These are phyloP conservation scores for Merodon equestris DNA, from an alignment of 2,888 invertebrate genomes.

Conservation along the genomic window DNA sequence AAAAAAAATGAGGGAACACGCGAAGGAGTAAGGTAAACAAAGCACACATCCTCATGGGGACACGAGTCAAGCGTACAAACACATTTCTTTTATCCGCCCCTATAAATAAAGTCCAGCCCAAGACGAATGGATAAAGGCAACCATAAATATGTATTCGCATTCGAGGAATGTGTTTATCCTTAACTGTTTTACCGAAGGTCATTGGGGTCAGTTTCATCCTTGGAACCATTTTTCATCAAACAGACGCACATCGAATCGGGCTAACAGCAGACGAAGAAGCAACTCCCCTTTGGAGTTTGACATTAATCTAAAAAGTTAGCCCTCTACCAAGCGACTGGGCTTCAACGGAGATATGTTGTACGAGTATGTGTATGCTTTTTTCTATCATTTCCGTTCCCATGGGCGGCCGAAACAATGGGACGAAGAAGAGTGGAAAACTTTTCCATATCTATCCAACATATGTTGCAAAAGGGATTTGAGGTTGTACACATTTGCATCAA, in stretches of 20 bases:
- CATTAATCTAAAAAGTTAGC: slow-evolving; percentile 65
- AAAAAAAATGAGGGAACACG: slow-evolving; percentile 21
- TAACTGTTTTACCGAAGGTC: slow-evolving; percentile 55
- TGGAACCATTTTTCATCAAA: slow-evolving; percentile 48
- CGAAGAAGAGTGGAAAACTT: slow-evolving; percentile 23
- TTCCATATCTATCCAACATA: slow-evolving; percentile 54
- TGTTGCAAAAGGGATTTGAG: slow-evolving; percentile 58
- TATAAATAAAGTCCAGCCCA: slow-evolving; percentile 55
- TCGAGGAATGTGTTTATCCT: slow-evolving; percentile 41
- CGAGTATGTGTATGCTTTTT: no score
- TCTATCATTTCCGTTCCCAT: slow-evolving; percentile 19
- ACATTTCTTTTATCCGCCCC: slow-evolving; percentile 37
- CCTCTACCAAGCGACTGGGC: slow-evolving; percentile 10
- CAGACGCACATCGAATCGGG: slow-evolving; percentile 30
- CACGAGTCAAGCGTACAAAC: slow-evolving; percentile 7
- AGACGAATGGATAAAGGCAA: slow-evolving; percentile 13
- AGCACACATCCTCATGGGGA: slow-evolving; percentile 37
- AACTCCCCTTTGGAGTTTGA: slow-evolving; percentile 60
- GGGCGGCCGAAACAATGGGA: slow-evolving; percentile 47
- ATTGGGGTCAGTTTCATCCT: slow-evolving; percentile 58
- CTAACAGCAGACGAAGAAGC: slow-evolving; percentile 29
- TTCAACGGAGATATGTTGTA: neutral
- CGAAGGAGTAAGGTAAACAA: slow-evolving; percentile 2
- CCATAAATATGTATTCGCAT: slow-evolving; percentile 38
- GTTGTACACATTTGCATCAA: slow-evolving; percentile 65